Percentiles rank a stretch among this genome's conserved stretches.
Evolutionary conservation across 2,797 vertebrate species (phyloP).

Genomic region (Alcedo quadribrachys): DNA sequence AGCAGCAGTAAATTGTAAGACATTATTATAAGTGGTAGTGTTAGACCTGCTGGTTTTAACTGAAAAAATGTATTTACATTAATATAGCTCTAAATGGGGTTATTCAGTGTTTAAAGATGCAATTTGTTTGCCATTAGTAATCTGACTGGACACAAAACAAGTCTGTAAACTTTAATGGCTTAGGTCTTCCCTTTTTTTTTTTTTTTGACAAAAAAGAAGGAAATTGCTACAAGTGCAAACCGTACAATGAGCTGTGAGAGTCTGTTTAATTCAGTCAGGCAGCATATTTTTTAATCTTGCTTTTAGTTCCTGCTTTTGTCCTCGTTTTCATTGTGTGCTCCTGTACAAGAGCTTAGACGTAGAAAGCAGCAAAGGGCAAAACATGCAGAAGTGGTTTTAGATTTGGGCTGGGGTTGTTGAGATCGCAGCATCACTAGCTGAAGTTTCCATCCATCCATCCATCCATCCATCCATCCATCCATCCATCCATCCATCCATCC

Average conservation of each 20-base stretch:
- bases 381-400: not conserved
- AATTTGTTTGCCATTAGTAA: conserved; percentile 49
- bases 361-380: not conserved
- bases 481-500: not conserved
- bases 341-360: not conserved
- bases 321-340: not conserved
- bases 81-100: conserved; percentile 13
- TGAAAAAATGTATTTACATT: conserved; percentile 40
- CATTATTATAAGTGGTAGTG: conserved; percentile 17
- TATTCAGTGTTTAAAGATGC: conserved; percentile 42
- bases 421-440: not conserved
- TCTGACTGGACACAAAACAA: conserved; percentile 7
- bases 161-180: not conserved
- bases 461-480: not conserved
- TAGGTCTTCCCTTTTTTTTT: not conserved
- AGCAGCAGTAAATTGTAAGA: conserved; percentile 41
- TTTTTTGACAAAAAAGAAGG: not conserved
- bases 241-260: not conserved
- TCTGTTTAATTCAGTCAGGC: not conserved
- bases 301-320: conserved; percentile 11
- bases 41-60: conserved; percentile 30
- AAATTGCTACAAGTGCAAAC: not conserved
- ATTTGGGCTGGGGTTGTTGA: not conserved
- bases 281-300: not conserved
- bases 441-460: not conserved